Percentiles rank a stretch among this genome's conserved stretches.
These are phyloP conservation scores for Emydura subglobosa DNA, from an alignment of 2,113 vertebrate genomes.

Conservation along the genomic window DNA sequence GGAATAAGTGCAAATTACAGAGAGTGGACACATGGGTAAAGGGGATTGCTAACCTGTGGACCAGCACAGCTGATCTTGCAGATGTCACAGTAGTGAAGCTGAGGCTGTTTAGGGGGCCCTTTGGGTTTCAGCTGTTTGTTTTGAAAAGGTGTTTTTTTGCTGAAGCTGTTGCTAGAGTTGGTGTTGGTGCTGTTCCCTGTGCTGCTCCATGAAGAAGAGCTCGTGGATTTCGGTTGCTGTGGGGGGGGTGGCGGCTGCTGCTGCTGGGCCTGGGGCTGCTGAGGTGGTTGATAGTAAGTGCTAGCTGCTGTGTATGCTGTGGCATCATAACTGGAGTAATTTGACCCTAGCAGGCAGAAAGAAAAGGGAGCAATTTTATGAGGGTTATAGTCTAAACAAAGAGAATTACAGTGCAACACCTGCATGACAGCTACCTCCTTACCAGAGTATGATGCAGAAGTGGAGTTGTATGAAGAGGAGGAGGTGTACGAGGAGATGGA, in stretches of 20 bases:
- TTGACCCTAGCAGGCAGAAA: conserved; percentile 73
- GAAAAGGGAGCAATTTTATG: neutral
- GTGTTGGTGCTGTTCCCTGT: conserved; percentile 70
- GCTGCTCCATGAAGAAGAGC: conserved; percentile 78
- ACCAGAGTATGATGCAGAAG: conserved; percentile 78
- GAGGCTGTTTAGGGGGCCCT: conserved; percentile 79
- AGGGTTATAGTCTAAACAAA: neutral
- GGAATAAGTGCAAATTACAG: neutral
- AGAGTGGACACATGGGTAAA: neutral
- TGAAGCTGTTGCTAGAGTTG: conserved; percentile 13
- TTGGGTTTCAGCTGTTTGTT: conserved; percentile 80
- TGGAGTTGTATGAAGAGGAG: conserved; percentile 75
- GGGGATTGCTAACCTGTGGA: conserved; percentile 80
- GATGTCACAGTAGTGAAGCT: conserved; percentile 88
- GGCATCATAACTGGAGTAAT: conserved; percentile 77
- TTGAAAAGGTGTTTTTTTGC: conserved; percentile 78
- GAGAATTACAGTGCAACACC: too few relatives aligned
- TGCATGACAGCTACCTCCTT: neutral
- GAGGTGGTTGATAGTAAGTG: conserved; percentile 78
- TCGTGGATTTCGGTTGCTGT: conserved; percentile 71
- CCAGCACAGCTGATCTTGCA: conserved; percentile 91
- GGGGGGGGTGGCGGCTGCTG: conserved; percentile 57
- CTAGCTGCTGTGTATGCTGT: conserved; percentile 73
- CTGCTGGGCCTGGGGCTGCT: conserved; percentile 32
- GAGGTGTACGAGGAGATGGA: conserved; percentile 75